These are phyloP conservation scores for Eulemur albifrons DNA, from an alignment of 2,797 vertebrate species.

Conservation along the genomic window DNA sequence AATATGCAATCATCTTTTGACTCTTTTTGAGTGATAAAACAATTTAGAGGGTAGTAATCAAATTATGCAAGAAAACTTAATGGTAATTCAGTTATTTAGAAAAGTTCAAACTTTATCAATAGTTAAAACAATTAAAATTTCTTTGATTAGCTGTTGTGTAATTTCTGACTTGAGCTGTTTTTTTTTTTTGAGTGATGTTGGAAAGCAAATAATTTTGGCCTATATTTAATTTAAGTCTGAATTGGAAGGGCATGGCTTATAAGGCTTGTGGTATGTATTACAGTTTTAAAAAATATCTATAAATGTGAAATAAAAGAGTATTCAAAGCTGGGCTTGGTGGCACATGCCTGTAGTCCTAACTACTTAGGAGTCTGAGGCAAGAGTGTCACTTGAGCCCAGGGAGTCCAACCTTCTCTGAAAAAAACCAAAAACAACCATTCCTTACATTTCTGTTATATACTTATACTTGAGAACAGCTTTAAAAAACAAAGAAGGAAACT, in stretches of 20 bases:
- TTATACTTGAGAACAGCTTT: neutral
- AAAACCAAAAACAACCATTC: neutral
- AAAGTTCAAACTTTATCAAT: neutral
- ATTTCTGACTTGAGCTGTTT: neutral
- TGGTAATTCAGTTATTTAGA: constrained; percentile 16
- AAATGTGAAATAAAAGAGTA: neutral
- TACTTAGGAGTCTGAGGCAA: neutral
- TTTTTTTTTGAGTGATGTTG: neutral
- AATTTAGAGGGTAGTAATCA: neutral
- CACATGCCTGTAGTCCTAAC: neutral
- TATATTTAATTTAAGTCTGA: neutral
- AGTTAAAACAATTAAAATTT: constrained; percentile 7
- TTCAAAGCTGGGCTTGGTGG: neutral
- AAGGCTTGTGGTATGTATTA: neutral
- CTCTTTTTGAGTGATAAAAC: neutral
- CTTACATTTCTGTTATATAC: neutral
- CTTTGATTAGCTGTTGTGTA: constrained; percentile 3
- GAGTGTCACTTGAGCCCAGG: neutral
- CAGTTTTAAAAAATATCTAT: neutral
- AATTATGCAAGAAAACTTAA: neutral
- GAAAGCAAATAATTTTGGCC: constrained; percentile 8
- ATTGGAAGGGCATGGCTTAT: neutral
- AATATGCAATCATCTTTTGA: neutral
- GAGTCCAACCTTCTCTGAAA: neutral
- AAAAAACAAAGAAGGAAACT: neutral